These are phyloP conservation scores for Hirtodrosophila confusa DNA, from an alignment of 2,888 invertebrate species.

Conservation along the genomic window DNA sequence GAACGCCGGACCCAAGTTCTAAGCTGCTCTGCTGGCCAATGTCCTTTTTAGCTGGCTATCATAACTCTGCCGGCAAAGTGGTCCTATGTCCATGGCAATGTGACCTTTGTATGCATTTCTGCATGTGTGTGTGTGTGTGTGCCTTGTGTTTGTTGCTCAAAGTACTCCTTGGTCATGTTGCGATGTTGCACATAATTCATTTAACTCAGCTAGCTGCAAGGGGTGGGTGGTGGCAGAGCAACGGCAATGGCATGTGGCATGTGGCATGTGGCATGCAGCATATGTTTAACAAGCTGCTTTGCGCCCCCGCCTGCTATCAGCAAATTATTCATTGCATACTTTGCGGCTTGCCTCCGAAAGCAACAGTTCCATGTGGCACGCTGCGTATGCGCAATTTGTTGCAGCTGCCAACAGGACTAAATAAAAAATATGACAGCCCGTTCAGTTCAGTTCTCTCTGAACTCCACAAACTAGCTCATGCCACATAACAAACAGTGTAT, in stretches of 20 bases:
- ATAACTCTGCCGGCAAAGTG: slow-evolving; percentile 27
- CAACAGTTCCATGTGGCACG: slow-evolving; percentile 40
- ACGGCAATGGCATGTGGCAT: slow-evolving; percentile 3
- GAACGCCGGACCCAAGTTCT: not conserved
- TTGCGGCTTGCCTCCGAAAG: slow-evolving; percentile 15
- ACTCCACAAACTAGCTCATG: too few relatives aligned
- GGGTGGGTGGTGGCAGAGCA: not conserved
- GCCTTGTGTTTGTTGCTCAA: not conserved
- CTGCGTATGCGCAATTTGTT: slow-evolving; percentile 33
- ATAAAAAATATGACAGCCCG: not conserved
- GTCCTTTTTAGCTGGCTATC: slow-evolving; percentile 37
- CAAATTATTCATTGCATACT: slow-evolving; percentile 38
- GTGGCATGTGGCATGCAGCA: slow-evolving; percentile 4
- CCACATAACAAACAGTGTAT: too few relatives aligned
- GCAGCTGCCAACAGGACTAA: slow-evolving; percentile 4
- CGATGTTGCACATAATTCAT: slow-evolving; percentile 36
- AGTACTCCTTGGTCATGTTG: slow-evolving; percentile 2
- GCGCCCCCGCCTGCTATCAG: not conserved
- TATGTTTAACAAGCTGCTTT: slow-evolving; percentile 11
- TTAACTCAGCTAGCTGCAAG: not conserved
- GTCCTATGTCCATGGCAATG: not conserved
- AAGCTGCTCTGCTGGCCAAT: slow-evolving; percentile 1
- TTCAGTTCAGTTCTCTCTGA: not conserved
- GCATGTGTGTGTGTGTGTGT: not conserved
- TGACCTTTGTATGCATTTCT: not conserved